phyloP scores from a whole-genome alignment of 2,888 invertebrate genomes.

The Lamproptera curius region DNA sequence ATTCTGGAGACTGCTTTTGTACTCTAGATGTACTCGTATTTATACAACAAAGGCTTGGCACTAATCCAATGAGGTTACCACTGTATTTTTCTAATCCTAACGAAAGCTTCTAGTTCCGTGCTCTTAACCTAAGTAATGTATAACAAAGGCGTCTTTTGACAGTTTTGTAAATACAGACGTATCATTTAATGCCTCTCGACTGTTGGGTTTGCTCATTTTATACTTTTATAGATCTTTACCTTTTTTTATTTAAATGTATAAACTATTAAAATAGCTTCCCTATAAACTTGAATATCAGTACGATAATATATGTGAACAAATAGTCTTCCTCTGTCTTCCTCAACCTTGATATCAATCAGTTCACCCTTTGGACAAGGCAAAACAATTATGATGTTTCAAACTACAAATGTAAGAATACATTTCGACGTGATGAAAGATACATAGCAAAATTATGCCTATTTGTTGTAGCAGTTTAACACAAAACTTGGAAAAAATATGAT shows the following conservation, averaged over 20 bases:
- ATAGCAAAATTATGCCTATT: too few species aligned
- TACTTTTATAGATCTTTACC: slow-evolving; percentile 66
- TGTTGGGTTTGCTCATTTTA: slow-evolving; percentile 62
- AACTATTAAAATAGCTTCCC: slow-evolving; percentile 35
- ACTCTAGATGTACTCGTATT: slow-evolving; percentile 67
- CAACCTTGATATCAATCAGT: too few species aligned
- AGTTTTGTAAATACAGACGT: slow-evolving; percentile 52
- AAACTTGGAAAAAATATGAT: too few species aligned
- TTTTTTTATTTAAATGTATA: slow-evolving; percentile 30
- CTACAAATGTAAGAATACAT: too few species aligned
- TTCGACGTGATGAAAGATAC: too few species aligned
- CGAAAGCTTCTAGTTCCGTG: slow-evolving; percentile 52
- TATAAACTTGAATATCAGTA: slow-evolving; percentile 31
- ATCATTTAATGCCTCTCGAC: slow-evolving; percentile 44
- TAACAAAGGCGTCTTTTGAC: slow-evolving; percentile 33
- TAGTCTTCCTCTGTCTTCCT: slow-evolving; percentile 73
- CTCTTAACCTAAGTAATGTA: slow-evolving; percentile 39
- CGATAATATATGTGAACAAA: slow-evolving; percentile 29
- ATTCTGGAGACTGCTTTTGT: slow-evolving; percentile 80
- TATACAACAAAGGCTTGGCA: slow-evolving; percentile 65
- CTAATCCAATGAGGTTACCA: slow-evolving; percentile 62
- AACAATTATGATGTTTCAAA: too few species aligned
- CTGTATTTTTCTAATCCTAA: slow-evolving; percentile 72
- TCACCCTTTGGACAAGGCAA: too few species aligned
- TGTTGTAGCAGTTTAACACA: too few species aligned